Conservation (phyloP, 2,113 vertebrate genomes). For the Phyllostomus hastatus region DNA sequence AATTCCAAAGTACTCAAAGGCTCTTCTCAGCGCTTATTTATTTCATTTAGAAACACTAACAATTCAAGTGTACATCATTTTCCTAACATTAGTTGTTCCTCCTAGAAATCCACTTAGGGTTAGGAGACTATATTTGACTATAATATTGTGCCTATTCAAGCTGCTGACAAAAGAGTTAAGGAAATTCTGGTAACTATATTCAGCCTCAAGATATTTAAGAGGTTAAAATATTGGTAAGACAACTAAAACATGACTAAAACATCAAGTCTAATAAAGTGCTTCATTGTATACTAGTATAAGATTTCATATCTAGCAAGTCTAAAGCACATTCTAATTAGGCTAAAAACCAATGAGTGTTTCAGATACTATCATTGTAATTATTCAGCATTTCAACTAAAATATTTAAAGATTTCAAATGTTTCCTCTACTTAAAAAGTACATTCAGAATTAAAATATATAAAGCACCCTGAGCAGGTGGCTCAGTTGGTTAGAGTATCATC, state of each 20-base stretch:
- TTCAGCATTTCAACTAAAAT: slow-evolving; percentile 23
- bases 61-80: background rate
- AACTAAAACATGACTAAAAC: slow-evolving; percentile 20
- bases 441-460: slow-evolving; percentile 19
- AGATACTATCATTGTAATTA: background rate
- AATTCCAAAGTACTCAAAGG: background rate
- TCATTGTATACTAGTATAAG: background rate
- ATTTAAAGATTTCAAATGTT: slow-evolving; percentile 11
- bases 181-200: background rate
- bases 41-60: background rate
- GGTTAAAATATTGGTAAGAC: background rate
- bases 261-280: background rate
- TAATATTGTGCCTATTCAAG: background rate
- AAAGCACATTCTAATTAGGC: background rate
- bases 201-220: background rate
- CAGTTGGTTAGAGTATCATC: too few relatives aligned
- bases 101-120: background rate
- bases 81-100: background rate
- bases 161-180: background rate
- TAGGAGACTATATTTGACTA: background rate
- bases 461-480: too few relatives aligned
- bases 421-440: background rate
- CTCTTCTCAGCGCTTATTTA: background rate
- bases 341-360: slow-evolving; percentile 25
- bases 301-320: background rate